Percentiles rank a stretch among this genome's conserved stretches.
Evolutionary conservation across 2,113 vertebrate genomes (phyloP).

Genomic region (Nicator chloris): DNA sequence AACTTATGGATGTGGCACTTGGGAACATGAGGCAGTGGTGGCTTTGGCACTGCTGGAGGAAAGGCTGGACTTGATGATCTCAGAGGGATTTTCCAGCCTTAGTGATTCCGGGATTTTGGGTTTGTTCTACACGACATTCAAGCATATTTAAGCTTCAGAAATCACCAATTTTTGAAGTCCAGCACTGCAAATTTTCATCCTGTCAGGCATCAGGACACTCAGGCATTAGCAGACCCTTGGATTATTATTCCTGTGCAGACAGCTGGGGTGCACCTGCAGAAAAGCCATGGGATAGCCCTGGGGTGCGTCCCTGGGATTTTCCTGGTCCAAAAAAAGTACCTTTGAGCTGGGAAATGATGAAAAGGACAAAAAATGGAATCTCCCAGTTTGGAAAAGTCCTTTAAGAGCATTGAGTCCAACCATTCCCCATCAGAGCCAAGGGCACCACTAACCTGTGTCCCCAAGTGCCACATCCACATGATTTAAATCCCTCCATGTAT

Average conservation of each 20-base stretch:
- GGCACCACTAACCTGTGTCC: background rate
- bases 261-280: background rate
- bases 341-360: background rate
- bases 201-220: background rate
- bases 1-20: background rate
- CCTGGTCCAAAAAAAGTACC: too few relatives aligned
- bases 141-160: background rate
- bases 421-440: background rate
- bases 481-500: background rate
- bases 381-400: background rate
- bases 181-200: background rate
- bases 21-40: background rate
- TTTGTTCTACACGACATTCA: accelerated
- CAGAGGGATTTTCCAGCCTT: background rate
- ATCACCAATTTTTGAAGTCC: background rate
- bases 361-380: background rate
- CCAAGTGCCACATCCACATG: background rate
- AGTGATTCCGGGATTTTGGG: background rate
- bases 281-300: background rate
- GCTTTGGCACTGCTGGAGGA: background rate
- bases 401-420: background rate
- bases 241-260: background rate
- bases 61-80: accelerated
- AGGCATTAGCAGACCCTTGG: background rate
- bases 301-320: background rate